These are phyloP conservation scores for Dichetophora obliterata DNA, from an alignment of 2,888 invertebrate genomes.

Conservation along the genomic window DNA sequence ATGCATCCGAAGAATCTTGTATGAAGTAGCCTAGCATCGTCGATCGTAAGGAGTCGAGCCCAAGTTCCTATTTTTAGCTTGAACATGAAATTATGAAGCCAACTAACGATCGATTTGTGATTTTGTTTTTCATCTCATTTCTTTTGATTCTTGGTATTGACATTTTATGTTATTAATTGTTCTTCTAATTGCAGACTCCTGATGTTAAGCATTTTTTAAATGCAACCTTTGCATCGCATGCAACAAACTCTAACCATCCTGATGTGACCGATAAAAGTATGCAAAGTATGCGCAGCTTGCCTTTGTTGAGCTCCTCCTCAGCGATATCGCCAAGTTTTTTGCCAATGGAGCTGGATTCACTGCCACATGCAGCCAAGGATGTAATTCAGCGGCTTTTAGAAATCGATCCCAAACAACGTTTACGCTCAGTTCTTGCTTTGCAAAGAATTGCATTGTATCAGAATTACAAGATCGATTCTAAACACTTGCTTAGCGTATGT, in stretches of 20 bases:
- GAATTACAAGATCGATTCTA: conserved; percentile 58
- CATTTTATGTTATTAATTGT: neutral
- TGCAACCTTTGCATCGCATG: conserved; percentile 40
- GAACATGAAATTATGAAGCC: neutral
- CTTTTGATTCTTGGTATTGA: too few relatives aligned
- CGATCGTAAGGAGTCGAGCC: neutral
- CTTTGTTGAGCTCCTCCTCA: neutral
- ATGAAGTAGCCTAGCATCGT: neutral
- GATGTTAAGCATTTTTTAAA: conserved; percentile 53
- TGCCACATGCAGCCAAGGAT: conserved; percentile 60
- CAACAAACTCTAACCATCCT: neutral
- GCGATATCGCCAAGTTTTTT: conserved; percentile 47
- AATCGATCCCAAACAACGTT: conserved; percentile 57
- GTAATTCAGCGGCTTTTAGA: conserved; percentile 59
- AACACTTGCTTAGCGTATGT: conserved; percentile 57
- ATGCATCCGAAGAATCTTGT: neutral
- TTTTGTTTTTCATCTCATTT: neutral
- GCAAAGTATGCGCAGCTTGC: neutral
- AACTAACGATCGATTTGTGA: conserved; percentile 11
- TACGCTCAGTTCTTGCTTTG: conserved; percentile 62
- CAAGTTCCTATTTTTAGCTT: conserved; percentile 18
- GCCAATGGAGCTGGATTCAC: conserved; percentile 54
- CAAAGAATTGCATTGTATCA: conserved; percentile 64
- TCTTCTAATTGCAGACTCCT: conserved; percentile 51
- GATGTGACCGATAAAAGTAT: neutral